Conservation (phyloP, 2,888 invertebrate species). For the Lepidochitona cinerea region DNA sequence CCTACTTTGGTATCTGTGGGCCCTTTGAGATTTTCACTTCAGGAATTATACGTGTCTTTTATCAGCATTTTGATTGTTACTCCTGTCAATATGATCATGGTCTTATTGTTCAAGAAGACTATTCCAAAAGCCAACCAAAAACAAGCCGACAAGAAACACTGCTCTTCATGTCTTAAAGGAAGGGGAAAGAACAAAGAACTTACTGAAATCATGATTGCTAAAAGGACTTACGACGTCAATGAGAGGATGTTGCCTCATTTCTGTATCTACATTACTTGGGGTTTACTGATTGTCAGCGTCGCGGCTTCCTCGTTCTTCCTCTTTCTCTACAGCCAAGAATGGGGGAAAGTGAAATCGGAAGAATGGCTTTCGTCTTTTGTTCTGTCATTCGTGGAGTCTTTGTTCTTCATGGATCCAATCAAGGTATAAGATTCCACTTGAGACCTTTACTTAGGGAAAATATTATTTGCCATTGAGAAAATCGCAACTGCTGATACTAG, state of each 20-base stretch:
- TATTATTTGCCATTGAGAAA: too few species aligned
- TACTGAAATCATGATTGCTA: background rate
- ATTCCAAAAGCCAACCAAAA: conserved; percentile 14
- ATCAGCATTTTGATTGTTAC: conserved; percentile 58
- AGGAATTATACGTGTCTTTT: conserved; percentile 37
- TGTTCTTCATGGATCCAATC: conserved; percentile 68
- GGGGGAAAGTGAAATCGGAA: conserved; percentile 70
- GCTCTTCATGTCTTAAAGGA: background rate
- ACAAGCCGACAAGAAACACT: background rate
- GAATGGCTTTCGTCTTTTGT: conserved; percentile 71
- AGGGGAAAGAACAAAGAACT: background rate
- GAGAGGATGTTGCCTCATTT: conserved; percentile 27
- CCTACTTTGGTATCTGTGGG: conserved; percentile 48
- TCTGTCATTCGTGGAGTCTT: conserved; percentile 66
- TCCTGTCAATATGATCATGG: conserved; percentile 59
- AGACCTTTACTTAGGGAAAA: too few species aligned
- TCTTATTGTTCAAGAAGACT: conserved; percentile 47
- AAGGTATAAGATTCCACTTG: conserved; percentile 60
- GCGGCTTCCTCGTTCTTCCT: conserved; percentile 66
- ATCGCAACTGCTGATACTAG: too few species aligned
- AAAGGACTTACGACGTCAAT: background rate
- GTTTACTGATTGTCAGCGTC: conserved; percentile 55
- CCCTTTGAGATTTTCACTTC: conserved; percentile 50
- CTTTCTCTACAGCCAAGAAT: conserved; percentile 70
- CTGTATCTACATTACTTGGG: conserved; percentile 60